These are phyloP conservation scores for Acanthosepion esculentum DNA, from an alignment of 2,888 invertebrate species.

Conservation along the genomic window DNA sequence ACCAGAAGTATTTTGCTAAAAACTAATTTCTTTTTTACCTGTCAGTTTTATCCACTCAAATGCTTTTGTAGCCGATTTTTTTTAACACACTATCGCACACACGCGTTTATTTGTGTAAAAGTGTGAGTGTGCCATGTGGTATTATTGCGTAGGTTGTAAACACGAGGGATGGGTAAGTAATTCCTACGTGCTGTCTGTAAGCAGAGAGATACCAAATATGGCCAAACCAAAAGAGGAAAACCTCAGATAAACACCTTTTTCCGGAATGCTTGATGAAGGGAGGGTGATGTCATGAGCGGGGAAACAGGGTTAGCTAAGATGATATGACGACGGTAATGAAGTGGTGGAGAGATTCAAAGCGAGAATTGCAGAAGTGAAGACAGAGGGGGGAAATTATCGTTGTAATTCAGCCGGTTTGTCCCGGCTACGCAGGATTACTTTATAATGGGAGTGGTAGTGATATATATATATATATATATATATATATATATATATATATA, in stretches of 20 bases:
- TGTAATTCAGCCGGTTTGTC: not conserved
- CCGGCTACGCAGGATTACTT: not conserved
- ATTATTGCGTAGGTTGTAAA: not conserved
- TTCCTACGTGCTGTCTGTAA: not conserved
- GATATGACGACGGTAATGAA: not conserved
- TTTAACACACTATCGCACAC: not conserved
- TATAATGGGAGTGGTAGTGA: not conserved
- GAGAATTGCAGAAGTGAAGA: not conserved
- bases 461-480: not conserved
- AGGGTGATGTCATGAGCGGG: not conserved
- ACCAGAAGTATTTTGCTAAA: not conserved
- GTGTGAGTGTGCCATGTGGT: not conserved
- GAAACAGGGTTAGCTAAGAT: not conserved
- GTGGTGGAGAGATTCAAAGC: not conserved
- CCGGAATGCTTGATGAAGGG: not conserved
- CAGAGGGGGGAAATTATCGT: not conserved
- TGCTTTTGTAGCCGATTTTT: not conserved
- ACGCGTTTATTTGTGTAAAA: not conserved
- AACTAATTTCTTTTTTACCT: not conserved
- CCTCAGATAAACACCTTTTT: slow-evolving; percentile 45
- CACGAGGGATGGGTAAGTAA: not conserved
- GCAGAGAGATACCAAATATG: slow-evolving; percentile 47
- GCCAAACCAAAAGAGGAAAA: slow-evolving; percentile 11
- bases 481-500: not conserved
- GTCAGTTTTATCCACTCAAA: not conserved